phyloP scores from a whole-genome alignment of 2,797 vertebrate species.

The Margarornis squamiger region DNA sequence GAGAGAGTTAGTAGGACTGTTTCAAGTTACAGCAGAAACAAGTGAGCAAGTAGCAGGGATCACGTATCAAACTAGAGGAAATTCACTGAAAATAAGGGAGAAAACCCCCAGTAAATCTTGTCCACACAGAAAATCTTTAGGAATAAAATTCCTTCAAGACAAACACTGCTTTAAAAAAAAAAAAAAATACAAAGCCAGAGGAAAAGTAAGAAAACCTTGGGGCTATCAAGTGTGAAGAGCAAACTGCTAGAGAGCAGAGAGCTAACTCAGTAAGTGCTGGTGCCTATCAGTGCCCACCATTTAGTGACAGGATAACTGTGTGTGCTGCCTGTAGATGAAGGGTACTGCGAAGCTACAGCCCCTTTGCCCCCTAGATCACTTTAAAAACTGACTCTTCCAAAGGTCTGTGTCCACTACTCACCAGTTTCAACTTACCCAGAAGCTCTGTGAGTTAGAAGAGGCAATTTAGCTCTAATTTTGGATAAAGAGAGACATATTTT shows the following conservation, averaged over 20 bases:
- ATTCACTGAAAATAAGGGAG: not conserved
- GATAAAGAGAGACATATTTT: not conserved
- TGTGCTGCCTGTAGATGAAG: not conserved
- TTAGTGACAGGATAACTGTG: not conserved
- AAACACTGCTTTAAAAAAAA: not conserved
- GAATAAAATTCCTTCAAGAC: not conserved
- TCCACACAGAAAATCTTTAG: not conserved
- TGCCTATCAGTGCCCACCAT: not conserved
- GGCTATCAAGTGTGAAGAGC: not conserved
- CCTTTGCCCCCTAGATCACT: not conserved
- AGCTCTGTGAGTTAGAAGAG: not conserved
- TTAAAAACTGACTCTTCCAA: not conserved
- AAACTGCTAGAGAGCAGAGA: not conserved
- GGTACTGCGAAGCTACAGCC: not conserved
- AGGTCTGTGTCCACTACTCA: not conserved
- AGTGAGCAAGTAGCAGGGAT: not conserved
- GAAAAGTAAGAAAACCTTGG: not conserved
- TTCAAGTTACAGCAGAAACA: not conserved
- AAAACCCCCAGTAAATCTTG: not conserved
- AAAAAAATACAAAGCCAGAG: not conserved
- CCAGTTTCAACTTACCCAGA: not conserved
- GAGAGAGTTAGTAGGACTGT: not conserved
- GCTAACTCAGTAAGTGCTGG: not conserved
- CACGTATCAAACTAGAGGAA: not conserved
- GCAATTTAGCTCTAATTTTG: not conserved